Percentiles rank a stretch among this genome's conserved stretches.
Evolutionary conservation across 64 coral and sea anemone species (phyloP).

Genomic region (Pachyseris speciosa): DNA sequence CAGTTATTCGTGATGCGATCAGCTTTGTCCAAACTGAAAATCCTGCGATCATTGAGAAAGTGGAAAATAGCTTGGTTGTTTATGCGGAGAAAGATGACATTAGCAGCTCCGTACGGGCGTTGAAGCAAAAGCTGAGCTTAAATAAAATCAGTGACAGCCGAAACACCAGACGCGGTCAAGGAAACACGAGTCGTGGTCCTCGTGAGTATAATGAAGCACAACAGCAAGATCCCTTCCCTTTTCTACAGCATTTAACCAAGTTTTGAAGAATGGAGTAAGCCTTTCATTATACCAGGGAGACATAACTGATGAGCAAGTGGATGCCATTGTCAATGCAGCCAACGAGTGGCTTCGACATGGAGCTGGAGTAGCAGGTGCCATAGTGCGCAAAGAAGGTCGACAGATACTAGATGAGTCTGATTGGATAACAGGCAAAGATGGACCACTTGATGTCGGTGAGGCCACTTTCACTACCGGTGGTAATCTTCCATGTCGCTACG

Average conservation of each 20-base stretch:
- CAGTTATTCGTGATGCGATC: not conserved
- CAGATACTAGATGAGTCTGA: slow-evolving; percentile 26
- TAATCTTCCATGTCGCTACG: slow-evolving; percentile 21
- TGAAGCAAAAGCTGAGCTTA: not conserved
- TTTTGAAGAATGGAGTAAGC: slow-evolving; percentile 2
- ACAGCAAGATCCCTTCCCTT: not conserved
- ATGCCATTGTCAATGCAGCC: slow-evolving; percentile 71
- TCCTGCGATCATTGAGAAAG: not conserved
- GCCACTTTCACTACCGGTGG: slow-evolving; percentile 19
- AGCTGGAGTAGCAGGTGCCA: slow-evolving; percentile 65
- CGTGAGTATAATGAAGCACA: too few species aligned
- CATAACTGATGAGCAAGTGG: slow-evolving; percentile 52
- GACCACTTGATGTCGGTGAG: not conserved
- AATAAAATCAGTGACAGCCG: not conserved
- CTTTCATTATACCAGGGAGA: slow-evolving; percentile 61
- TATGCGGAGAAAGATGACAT: slow-evolving; percentile 5
- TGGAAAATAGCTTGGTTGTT: not conserved
- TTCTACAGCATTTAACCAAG: not conserved
- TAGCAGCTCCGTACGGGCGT: not conserved
- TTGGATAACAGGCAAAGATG: not conserved
- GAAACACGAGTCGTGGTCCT: not conserved
- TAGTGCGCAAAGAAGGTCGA: slow-evolving; percentile 37
- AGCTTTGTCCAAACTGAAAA: not conserved
- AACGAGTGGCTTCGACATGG: slow-evolving; percentile 25
- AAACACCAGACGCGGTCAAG: not conserved